phyloP scores from a whole-genome alignment of 1,140 invertebrate genomes.

The Belonocnema kinseyi region DNA sequence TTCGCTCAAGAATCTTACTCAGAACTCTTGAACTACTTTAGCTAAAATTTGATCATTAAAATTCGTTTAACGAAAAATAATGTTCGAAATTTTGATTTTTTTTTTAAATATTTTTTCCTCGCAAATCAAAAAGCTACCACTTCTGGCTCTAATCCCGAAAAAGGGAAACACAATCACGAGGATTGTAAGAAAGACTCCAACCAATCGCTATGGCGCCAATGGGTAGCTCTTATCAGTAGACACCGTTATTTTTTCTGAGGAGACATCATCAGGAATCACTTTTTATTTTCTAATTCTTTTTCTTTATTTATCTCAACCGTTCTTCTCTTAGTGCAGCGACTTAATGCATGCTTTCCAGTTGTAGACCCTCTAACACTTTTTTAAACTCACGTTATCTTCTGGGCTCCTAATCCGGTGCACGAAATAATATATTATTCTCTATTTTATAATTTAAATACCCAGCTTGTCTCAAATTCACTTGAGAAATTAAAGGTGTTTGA shows the following conservation, averaged over 20 bases:
- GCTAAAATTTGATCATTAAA: too few relatives aligned
- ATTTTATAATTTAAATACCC: too few relatives aligned
- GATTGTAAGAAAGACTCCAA: conserved; percentile 53
- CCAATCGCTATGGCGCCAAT: conserved; percentile 61
- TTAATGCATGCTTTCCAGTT: conserved; percentile 49
- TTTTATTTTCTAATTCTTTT: conserved; percentile 49
- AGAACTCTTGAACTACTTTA: too few relatives aligned
- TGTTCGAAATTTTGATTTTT: too few relatives aligned
- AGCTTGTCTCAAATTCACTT: too few relatives aligned
- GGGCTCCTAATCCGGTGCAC: conserved; percentile 30
- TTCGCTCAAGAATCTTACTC: too few relatives aligned
- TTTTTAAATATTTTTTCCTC: too few relatives aligned
- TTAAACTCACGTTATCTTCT: conserved; percentile 42
- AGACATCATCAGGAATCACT: conserved; percentile 46
- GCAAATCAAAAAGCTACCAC: conserved; percentile 43
- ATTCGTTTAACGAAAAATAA: background rate
- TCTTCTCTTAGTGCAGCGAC: conserved; percentile 44
- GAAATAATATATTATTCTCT: conserved; percentile 18
- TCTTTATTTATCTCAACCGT: conserved; percentile 48
- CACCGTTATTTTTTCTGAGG: conserved; percentile 59
- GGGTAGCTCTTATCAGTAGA: conserved; percentile 60
- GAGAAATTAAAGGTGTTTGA: too few relatives aligned
- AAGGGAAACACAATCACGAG: conserved; percentile 35
- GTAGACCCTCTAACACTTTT: conserved; percentile 41
- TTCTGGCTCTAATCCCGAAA: conserved; percentile 52